A percentile compares a stretch with the other conserved stretches of the same genome.
These are phyloP conservation scores for Lepetodrilus schrolli DNA, from an alignment of 2,888 invertebrate genomes.

Conservation along the genomic window DNA sequence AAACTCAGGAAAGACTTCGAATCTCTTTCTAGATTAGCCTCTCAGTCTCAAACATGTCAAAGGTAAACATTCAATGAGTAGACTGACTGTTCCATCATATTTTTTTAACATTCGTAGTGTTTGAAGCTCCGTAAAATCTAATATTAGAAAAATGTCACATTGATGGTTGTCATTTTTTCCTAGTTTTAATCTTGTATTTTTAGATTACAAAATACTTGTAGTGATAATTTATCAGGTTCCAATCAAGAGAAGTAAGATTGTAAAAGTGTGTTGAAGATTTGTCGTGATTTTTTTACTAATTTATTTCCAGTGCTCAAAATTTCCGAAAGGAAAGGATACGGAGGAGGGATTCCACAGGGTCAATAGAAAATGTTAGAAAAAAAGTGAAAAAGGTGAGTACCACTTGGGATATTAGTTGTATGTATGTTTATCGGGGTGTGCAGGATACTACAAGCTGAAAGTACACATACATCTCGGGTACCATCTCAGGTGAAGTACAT, in stretches of 20 bases:
- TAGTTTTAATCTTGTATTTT: no score
- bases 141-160: no score
- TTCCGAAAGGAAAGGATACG: conserved; percentile 54
- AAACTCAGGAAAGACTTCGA: conserved; percentile 70
- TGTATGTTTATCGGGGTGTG: not conserved
- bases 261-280: no score
- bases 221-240: no score
- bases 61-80: conserved; percentile 2
- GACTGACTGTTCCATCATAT: not conserved
- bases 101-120: not conserved
- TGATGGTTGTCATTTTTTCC: no score
- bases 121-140: not conserved
- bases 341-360: conserved; percentile 57
- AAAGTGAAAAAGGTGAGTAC: conserved; percentile 57
- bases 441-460: no score
- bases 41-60: conserved; percentile 35
- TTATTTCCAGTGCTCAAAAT: conserved; percentile 56
- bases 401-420: not conserved
- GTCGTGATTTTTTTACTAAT: no score
- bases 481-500: no score
- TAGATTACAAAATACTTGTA: no score
- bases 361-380: conserved; percentile 65
- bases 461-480: no score
- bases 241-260: no score
- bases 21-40: conserved; percentile 59